Percentiles rank a stretch among this genome's conserved stretches.
Conservation (phyloP, 2,113 vertebrate species). For the Istiophorus platypterus region DNA sequence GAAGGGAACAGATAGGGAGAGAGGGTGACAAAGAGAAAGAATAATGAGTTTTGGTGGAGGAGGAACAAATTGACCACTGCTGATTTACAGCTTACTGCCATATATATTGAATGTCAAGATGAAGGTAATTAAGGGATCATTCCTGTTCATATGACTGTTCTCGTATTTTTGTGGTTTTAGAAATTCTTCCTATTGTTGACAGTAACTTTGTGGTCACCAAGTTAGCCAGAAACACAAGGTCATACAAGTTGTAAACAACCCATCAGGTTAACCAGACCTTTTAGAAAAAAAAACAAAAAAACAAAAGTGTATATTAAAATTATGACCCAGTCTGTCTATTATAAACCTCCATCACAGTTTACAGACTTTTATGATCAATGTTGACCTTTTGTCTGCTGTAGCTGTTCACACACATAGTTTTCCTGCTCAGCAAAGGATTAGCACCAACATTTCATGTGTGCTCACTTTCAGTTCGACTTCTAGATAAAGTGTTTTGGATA, state of each 20-base stretch:
- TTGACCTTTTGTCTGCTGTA: neutral
- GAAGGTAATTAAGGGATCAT: neutral
- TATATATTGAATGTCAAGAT: slow-evolving; percentile 1
- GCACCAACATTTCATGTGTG: neutral
- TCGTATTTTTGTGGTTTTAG: neutral
- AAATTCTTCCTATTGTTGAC: neutral
- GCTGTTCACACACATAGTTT: neutral
- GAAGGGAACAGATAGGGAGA: slow-evolving; percentile 22
- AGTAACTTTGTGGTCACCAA: neutral
- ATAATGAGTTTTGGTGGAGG: slow-evolving; percentile 26
- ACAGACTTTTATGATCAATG: neutral
- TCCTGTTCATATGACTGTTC: neutral
- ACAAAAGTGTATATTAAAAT: neutral
- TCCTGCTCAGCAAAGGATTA: neutral
- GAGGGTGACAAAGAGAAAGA: slow-evolving; percentile 22
- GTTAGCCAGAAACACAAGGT: too few relatives aligned
- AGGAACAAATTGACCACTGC: slow-evolving; percentile 14
- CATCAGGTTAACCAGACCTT: neutral
- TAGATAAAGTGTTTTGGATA: neutral
- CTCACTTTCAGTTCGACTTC: neutral
- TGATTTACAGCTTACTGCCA: slow-evolving; percentile 17
- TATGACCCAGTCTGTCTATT: neutral
- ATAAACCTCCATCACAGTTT: neutral
- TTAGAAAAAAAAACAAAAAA: neutral
- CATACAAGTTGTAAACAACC: neutral